These are phyloP conservation scores for Erebia ligea DNA, from an alignment of 2,888 invertebrate genomes.

Conservation along the genomic window DNA sequence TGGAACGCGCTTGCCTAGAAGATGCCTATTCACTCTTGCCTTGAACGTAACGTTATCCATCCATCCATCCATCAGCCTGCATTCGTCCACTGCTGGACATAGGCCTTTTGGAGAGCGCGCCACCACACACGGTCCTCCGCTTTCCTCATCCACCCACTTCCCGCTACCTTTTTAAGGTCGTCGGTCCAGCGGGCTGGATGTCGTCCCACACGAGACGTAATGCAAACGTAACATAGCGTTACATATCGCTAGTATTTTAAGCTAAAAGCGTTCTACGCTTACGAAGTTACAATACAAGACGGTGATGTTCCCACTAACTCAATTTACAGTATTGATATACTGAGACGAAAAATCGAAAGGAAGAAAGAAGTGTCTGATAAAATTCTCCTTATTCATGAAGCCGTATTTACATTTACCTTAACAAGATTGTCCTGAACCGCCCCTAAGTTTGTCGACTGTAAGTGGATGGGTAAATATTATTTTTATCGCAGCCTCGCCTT, in stretches of 20 bases:
- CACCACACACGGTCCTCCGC: no score
- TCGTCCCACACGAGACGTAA: no score
- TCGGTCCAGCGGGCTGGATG: no score
- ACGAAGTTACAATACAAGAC: not conserved
- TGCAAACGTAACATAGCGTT: no score
- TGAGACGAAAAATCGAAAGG: constrained; percentile 12
- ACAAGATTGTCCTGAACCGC: constrained; percentile 35
- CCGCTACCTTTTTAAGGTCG: no score
- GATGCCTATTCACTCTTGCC: no score
- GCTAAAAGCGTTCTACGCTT: not conserved
- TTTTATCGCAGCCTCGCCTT: constrained; percentile 31
- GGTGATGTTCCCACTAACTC: constrained; percentile 12
- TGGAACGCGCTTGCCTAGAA: no score
- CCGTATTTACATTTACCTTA: constrained; percentile 36
- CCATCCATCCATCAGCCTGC: no score
- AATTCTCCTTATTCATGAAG: constrained; percentile 26
- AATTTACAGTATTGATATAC: constrained; percentile 20
- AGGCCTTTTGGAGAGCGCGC: no score
- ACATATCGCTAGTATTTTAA: not conserved
- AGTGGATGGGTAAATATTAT: constrained; percentile 40
- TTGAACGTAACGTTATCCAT: no score
- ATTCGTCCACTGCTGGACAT: no score
- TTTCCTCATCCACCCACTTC: no score
- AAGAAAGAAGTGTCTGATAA: constrained; percentile 23
- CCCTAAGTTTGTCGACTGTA: constrained; percentile 34